phyloP scores from a whole-genome alignment of 2,888 invertebrate species.

The Stenichneumon culpator region DNA sequence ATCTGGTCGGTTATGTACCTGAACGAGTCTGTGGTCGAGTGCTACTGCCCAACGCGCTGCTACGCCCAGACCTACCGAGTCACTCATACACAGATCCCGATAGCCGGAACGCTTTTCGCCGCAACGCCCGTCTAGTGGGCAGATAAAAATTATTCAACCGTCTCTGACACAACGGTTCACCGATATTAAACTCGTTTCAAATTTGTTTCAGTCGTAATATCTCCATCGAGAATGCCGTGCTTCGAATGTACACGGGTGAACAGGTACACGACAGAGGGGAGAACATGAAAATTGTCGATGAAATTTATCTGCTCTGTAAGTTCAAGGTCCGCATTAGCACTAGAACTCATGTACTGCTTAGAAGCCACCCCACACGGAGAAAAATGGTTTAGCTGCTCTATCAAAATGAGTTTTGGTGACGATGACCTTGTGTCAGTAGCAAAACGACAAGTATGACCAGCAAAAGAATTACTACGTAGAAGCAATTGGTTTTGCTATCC shows the following conservation, averaged over 20 bases:
- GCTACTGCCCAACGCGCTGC: conserved; percentile 36
- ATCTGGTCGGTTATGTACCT: conserved; percentile 60
- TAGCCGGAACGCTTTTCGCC: neutral
- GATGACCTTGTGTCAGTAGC: neutral
- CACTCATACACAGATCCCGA: conserved; percentile 21
- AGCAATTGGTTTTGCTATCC: no score
- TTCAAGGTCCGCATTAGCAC: no score
- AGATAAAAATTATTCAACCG: neutral
- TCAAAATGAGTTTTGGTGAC: no score
- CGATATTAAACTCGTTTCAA: neutral
- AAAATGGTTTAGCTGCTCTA: no score
- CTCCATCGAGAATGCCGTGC: conserved; percentile 32
- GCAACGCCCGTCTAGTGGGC: conserved; percentile 48
- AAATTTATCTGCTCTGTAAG: conserved; percentile 69
- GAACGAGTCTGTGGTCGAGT: conserved; percentile 5
- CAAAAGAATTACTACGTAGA: no score
- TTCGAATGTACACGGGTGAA: conserved; percentile 66
- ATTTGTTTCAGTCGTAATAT: conserved; percentile 60
- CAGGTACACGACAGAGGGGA: conserved; percentile 14
- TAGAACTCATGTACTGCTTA: no score
- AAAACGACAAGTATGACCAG: no score
- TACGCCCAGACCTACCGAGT: neutral
- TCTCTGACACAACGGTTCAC: no score
- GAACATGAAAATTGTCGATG: conserved; percentile 46
- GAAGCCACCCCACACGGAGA: neutral